A percentile compares a stretch with the other conserved stretches of the same genome.
Evolutionary conservation across 2,113 vertebrate genomes (phyloP).

Genomic region (Helogale parvula): DNA sequence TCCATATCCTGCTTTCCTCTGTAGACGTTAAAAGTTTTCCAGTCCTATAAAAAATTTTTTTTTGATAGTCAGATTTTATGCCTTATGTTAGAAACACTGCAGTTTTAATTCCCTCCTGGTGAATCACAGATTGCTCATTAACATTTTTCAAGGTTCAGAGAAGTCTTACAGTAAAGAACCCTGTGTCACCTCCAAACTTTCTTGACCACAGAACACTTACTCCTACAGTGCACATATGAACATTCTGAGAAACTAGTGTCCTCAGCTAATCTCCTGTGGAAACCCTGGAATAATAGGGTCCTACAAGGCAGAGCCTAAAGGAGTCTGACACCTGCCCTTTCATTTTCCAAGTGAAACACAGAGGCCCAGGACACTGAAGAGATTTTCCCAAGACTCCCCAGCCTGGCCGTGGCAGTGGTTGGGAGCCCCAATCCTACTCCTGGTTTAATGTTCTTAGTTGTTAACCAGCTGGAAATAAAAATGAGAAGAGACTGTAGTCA

Average conservation of each 20-base stretch:
- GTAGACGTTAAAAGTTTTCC: not conserved
- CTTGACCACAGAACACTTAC: not conserved
- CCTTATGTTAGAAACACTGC: not conserved
- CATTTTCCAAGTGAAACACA: not conserved
- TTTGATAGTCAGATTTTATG: not conserved
- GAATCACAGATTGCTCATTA: not conserved
- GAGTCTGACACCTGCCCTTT: not conserved
- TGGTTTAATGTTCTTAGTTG: not conserved
- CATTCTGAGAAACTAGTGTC: not conserved
- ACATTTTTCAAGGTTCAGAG: not conserved
- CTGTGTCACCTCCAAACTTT: not conserved
- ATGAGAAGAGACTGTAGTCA: not conserved
- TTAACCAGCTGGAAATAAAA: not conserved
- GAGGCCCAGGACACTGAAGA: not conserved
- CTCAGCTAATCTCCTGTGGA: not conserved
- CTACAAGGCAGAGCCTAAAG: not conserved
- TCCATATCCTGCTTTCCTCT: not conserved
- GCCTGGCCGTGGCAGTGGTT: rapidly evolving
- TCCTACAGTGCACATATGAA: no score
- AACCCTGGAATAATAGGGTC: not conserved
- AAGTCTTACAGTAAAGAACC: not conserved
- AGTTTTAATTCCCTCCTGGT: not conserved
- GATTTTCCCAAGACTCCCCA: not conserved
- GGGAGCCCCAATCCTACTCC: not conserved
- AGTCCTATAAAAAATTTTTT: not conserved